A percentile compares a stretch with the other conserved stretches of the same genome.
Conservation (phyloP, 1,140 invertebrate genomes). For the Penaeus vannamei region DNA sequence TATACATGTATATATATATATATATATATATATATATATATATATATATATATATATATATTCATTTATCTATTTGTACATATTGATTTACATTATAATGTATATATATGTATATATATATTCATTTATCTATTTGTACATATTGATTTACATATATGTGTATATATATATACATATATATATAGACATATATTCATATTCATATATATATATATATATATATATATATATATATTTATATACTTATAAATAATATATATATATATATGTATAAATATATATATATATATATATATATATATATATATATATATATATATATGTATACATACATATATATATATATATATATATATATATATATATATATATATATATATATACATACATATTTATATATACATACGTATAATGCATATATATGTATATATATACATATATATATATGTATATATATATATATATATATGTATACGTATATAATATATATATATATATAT, state of each 20-base stretch:
- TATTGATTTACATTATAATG: background rate
- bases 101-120: background rate
- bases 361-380: background rate
- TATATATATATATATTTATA: background rate
- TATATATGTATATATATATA: too few species aligned
- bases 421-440: too few species aligned
- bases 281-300: too few species aligned
- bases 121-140: too few species aligned
- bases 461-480: too few species aligned
- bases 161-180: too few species aligned
- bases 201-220: background rate
- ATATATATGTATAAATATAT: too few species aligned
- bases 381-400: background rate
- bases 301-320: background rate
- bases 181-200: background rate
- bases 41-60: too few species aligned
- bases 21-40: too few species aligned
- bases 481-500: too few species aligned
- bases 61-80: background rate
- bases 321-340: background rate
- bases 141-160: too few species aligned
- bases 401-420: background rate
- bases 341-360: background rate
- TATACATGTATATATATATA: too few species aligned
- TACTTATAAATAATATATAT: background rate